Evolutionary conservation across 1,140 invertebrate species (phyloP), one percentile per base, ranked within the genome.

Genomic region (Arion vulgaris): DNA sequence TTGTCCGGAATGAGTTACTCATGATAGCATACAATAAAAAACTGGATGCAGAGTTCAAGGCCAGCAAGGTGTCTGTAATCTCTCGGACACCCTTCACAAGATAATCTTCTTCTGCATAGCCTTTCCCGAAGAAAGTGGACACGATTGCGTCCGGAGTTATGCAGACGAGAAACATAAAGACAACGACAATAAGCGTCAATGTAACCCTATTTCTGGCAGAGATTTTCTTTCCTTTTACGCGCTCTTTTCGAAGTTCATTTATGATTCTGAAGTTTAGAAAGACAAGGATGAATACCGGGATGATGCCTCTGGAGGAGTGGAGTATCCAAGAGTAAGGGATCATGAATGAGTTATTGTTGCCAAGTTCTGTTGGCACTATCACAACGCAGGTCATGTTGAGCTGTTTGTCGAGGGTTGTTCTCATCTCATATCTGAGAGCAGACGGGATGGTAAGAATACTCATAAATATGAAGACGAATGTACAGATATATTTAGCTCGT

Each of bases 21-120:
- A 96, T 93, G 39, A 94, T 94, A 87, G 95, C 96, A 90, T 96
- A 96, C 71, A 96, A 92, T 62, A 96, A 92, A 92, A 96, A 96
- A 92, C 96, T 96, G 19, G 95, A 94, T 19, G 93, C 93, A 1
- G 95, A 95, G 92, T 96, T 96, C 45, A 96, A 92, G n/a, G 94
- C 94, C n/a, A 95, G 91, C 36, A 96, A 90, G 39, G 95, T 93
- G 91, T 96, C 96, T 0, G 95, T 96, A 38, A 96, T 94, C 91
- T 96, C 96, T 1, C 95, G 94, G 11, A 96, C 91, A 26, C 93
- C 94, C 82, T 90, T 90, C 0, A 94, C 88, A 11, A 94, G 84
- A 84, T 86, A 87, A 41, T 84, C 86, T 75, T 91, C 89, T 36
- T 92, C 91, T 28, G 92, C 91, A 80, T 93, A 92, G 19, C 91